Percentiles rank a stretch among this genome's conserved stretches.
Conservation (phyloP, 2,113 vertebrate species). For the Anolis carolinensis region DNA sequence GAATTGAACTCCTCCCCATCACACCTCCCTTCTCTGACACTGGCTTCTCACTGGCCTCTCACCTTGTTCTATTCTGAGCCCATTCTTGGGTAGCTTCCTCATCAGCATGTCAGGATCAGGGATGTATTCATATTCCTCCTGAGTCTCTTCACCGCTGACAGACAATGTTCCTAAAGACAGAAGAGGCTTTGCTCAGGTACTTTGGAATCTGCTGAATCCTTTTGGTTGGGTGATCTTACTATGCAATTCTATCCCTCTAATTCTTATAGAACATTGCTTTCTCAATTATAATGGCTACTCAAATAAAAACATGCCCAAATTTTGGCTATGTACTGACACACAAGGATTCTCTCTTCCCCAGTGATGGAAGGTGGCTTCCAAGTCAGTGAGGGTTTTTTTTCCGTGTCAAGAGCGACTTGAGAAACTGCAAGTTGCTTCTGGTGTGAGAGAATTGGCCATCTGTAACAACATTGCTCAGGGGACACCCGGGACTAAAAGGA, state of each 20-base stretch:
- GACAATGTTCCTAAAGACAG: background rate
- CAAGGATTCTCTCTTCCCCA: background rate
- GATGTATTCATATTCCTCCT: background rate
- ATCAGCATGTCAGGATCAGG: background rate
- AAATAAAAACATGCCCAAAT: background rate
- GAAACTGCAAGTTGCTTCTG: too few relatives aligned
- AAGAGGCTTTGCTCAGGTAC: background rate
- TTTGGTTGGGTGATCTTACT: background rate
- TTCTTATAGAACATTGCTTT: background rate
- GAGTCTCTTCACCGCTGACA: background rate
- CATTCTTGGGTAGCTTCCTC: background rate
- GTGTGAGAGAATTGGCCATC: too few relatives aligned
- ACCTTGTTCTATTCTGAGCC: background rate
- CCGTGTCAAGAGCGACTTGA: too few relatives aligned
- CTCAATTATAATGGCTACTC: background rate
- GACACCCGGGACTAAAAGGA: too few relatives aligned
- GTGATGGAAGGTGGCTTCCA: too few relatives aligned
- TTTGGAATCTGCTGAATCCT: background rate
- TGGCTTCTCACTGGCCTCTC: too few relatives aligned
- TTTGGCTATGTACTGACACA: background rate
- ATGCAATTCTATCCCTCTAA: background rate
- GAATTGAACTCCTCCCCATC: too few relatives aligned
- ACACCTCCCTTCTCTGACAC: background rate
- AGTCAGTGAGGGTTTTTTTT: too few relatives aligned
- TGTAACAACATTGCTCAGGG: too few relatives aligned